Conservation (phyloP, 2,888 invertebrate species). For the Druceiella hillmani region DNA sequence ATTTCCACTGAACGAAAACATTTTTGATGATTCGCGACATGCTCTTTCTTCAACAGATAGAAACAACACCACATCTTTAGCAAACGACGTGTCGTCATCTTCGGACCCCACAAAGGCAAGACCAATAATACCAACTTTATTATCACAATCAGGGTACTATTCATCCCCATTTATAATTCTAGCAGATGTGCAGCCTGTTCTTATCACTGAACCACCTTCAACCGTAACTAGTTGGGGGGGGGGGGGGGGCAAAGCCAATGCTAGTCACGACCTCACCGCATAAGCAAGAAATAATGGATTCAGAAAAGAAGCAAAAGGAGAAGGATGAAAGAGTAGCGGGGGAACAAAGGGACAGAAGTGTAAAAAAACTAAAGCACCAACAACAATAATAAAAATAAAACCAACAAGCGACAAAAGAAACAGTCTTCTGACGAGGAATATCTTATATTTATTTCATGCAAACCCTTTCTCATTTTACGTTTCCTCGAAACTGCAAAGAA, state of each 20-base stretch:
- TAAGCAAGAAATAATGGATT: conserved; percentile 10
- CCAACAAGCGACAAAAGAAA: conserved; percentile 7
- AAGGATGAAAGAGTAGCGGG: too few relatives aligned
- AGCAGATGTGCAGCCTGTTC: conserved; percentile 10
- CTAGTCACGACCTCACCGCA: conserved; percentile 14
- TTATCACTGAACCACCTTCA: conserved; percentile 15
- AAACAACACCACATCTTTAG: conserved; percentile 12
- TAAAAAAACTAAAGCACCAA: conserved; percentile 6
- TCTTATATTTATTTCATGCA: too few relatives aligned
- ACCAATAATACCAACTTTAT: conserved; percentile 14
- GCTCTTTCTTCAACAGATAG: too few relatives aligned
- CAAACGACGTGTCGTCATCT: conserved; percentile 10
- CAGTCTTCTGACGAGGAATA: conserved; percentile 11
- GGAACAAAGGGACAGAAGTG: conserved; percentile 10
- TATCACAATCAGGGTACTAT: conserved; percentile 9
- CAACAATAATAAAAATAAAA: conserved; percentile 9
- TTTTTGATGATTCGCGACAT: conserved; percentile 6
- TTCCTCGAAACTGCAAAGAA: too few relatives aligned
- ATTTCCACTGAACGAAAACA: too few relatives aligned
- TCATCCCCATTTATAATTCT: conserved; percentile 11
- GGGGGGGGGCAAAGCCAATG: too few relatives aligned
- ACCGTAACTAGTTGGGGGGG: too few relatives aligned
- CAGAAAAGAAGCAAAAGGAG: conserved; percentile 8
- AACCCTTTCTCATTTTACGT: too few relatives aligned
- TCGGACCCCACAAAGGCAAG: conserved; percentile 8